Evolutionary conservation across 1,140 invertebrate species (phyloP).

Genomic region (Rhopalosiphum padi): DNA sequence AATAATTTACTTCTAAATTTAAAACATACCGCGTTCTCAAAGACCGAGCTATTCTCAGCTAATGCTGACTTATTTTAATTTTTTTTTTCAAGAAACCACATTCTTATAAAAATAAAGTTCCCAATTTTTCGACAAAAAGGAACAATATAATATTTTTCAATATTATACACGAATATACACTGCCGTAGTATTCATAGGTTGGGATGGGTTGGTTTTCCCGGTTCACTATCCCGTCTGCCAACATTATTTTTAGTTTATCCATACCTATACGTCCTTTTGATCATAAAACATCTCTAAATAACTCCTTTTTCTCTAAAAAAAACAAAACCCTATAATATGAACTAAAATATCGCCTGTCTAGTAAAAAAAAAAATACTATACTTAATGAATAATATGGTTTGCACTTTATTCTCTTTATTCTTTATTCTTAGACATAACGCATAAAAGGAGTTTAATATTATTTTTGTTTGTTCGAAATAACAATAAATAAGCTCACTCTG

Average conservation of each 20-base stretch:
- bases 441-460: background rate
- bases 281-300: background rate
- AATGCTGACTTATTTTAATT: background rate
- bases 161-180: background rate
- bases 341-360: background rate
- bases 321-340: background rate
- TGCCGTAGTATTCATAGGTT: background rate
- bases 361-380: background rate
- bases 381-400: constrained; percentile 16
- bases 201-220: background rate
- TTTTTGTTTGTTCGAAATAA: constrained; percentile 9
- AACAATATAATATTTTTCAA: background rate
- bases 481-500: background rate
- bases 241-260: constrained; percentile 1
- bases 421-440: background rate
- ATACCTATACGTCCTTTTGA: background rate
- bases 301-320: background rate
- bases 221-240: background rate
- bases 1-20: background rate
- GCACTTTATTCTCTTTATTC: background rate
- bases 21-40: background rate
- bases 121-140: background rate
- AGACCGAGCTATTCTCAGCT: background rate
- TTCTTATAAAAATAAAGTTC: background rate
- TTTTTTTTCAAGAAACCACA: background rate